Conservation (phyloP, 2,113 vertebrate species). For the Ageneiosus marmoratus region DNA sequence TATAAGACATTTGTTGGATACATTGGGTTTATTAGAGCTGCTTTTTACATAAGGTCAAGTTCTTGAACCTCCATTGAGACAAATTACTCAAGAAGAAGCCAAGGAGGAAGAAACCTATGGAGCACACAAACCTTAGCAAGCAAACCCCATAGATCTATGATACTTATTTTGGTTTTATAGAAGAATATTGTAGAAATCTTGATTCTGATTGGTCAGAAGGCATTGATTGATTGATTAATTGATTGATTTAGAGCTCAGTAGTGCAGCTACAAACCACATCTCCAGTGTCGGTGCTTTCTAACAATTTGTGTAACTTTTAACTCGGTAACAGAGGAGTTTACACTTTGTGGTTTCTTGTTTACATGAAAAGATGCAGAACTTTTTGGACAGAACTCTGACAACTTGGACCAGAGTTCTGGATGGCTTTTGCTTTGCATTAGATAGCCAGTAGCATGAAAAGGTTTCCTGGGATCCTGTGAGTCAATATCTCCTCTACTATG, state of each 20-base stretch:
- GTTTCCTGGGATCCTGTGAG: neutral
- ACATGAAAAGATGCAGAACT: neutral
- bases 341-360: neutral
- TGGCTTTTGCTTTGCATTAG: neutral
- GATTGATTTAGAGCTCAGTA: too few relatives aligned
- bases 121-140: neutral
- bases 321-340: neutral
- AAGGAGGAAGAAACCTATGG: neutral
- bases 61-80: neutral
- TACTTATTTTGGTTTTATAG: too few relatives aligned
- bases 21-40: neutral
- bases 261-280: neutral
- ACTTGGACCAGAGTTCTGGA: neutral
- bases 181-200: neutral
- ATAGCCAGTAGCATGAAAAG: neutral
- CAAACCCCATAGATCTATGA: neutral
- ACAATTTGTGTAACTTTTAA: neutral
- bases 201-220: neutral
- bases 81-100: neutral
- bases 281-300: neutral
- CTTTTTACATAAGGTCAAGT: too few relatives aligned
- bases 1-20: neutral
- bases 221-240: neutral
- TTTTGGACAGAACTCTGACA: neutral
- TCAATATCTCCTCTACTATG: neutral